Evolutionary conservation across 92 coral and sea anemone species (phyloP).

Genomic region (Palythoa grandis): DNA sequence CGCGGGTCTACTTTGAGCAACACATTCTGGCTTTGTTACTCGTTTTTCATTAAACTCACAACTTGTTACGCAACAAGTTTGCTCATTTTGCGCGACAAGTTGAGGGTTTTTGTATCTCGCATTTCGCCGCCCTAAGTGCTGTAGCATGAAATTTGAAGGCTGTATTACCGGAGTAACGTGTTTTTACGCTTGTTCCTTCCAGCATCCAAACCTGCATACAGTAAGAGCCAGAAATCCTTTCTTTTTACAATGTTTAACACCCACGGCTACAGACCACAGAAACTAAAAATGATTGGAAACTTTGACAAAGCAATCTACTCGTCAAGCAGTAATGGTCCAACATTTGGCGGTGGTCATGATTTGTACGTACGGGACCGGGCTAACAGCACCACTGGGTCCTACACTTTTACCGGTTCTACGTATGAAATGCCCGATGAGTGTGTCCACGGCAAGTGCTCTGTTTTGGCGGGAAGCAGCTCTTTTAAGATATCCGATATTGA

Average conservation of each 20-base stretch:
- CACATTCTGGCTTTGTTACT: too few relatives aligned
- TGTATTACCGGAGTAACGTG: not conserved
- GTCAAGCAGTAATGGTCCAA: slow-evolving; percentile 3
- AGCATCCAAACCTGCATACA: not conserved
- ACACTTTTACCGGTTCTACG: not conserved
- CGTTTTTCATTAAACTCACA: too few relatives aligned
- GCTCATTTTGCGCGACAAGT: too few relatives aligned
- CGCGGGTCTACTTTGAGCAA: too few relatives aligned
- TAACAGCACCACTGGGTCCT: not conserved
- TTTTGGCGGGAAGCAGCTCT: not conserved
- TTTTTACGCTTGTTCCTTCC: not conserved
- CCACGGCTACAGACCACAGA: slow-evolving; percentile 14
- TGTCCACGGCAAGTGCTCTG: not conserved
- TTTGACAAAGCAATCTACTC: slow-evolving; percentile 19
- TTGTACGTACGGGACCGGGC: slow-evolving; percentile 8
- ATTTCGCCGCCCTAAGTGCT: too few relatives aligned
- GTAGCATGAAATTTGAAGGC: too few relatives aligned
- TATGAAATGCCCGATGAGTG: slow-evolving; percentile 5
- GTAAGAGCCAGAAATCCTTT: not conserved
- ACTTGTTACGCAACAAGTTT: too few relatives aligned
- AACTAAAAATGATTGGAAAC: not conserved
- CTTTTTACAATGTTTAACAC: slow-evolving; percentile 17
- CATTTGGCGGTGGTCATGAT: slow-evolving; percentile 19
- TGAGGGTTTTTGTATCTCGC: too few relatives aligned
- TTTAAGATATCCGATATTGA: slow-evolving; percentile 14